Evolutionary conservation across 2,113 vertebrate species (phyloP), one percentile per base, ranked within the genome.

Genomic region (Mustela nigripes): DNA sequence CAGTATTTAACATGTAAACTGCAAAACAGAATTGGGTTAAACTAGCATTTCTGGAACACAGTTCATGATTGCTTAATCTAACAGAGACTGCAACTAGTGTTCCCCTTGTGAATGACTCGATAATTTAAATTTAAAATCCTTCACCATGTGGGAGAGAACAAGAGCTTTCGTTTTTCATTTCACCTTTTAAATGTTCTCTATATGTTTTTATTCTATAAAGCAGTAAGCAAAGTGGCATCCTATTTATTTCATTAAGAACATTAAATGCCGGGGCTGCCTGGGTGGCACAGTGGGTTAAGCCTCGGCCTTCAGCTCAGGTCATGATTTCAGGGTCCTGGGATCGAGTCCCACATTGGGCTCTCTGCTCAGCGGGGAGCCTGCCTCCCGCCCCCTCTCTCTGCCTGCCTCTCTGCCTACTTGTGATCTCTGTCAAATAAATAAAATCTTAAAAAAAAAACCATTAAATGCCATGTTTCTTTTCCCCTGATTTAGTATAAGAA

Each of bases 41-140:
- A 95, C 24, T 53, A 95, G 67, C 62, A 92, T 81, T 94, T 96
- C 76, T 12, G 89, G 67, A 74, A 86, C 84, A 88, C 89, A 69
- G 79, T 36, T 50, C 63, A 93, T 65, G 67, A 79, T 11, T 94
- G 31, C 56, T 93, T 92, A 92, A 89, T 84, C 79, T 87, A 94
- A 94, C 65, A 76, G 60, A 93, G 76, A 87, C 6, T 74, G n/a
- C 81, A 82, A 89, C 83, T 95, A 39, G 5, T 76, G 93, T 89
- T 86, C 88, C 63, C 26, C 50, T 63, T 83, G 19, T 31, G 62
- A 89, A 90, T 91, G 95, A 95, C 73, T 95, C 90, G 71, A 28
- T 89, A 91, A 87, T 80, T 21, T 65, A 65, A 65, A 84, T 90
- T 92, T 96, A 89, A 95, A 93, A 84, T 80, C 16, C 0, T 58